These are phyloP conservation scores for Lasioglossum baleicum DNA, from an alignment of 1,140 invertebrate species.

Conservation along the genomic window DNA sequence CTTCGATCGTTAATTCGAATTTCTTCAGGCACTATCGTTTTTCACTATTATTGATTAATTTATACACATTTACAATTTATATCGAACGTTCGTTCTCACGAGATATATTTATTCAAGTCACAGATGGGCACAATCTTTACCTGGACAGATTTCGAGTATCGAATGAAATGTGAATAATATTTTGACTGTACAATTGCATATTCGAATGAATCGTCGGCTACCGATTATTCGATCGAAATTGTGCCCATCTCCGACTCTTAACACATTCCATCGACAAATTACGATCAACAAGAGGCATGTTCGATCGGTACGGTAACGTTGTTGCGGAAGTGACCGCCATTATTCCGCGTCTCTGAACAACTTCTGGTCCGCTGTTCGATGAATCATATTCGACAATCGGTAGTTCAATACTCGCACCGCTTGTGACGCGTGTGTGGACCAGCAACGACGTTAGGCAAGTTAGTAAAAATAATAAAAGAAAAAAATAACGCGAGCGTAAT, in stretches of 20 bases:
- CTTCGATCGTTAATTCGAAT: conserved; percentile 24
- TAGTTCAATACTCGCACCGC: background rate
- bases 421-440: background rate
- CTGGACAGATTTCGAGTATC: background rate
- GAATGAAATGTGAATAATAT: no score
- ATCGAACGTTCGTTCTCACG: background rate
- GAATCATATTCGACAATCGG: background rate
- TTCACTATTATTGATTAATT: background rate
- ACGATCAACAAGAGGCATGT: background rate
- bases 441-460: conserved; percentile 16
- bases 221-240: no score
- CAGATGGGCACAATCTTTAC: background rate
- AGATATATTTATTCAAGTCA: background rate
- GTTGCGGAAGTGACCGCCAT: no score
- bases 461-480: conserved; percentile 33
- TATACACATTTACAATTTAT: conserved; percentile 29
- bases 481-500: conserved; percentile 21
- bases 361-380: background rate
- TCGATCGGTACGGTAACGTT: conserved; percentile 1
- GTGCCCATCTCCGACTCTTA: background rate
- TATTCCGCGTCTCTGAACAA: background rate
- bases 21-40: conserved; percentile 28
- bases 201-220: no score
- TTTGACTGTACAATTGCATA: no score
- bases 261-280: background rate